A percentile compares a stretch with the other conserved stretches of the same genome.
Evolutionary conservation across 2,113 vertebrate genomes (phyloP).

Genomic region (Reinhardtius hippoglossoides): DNA sequence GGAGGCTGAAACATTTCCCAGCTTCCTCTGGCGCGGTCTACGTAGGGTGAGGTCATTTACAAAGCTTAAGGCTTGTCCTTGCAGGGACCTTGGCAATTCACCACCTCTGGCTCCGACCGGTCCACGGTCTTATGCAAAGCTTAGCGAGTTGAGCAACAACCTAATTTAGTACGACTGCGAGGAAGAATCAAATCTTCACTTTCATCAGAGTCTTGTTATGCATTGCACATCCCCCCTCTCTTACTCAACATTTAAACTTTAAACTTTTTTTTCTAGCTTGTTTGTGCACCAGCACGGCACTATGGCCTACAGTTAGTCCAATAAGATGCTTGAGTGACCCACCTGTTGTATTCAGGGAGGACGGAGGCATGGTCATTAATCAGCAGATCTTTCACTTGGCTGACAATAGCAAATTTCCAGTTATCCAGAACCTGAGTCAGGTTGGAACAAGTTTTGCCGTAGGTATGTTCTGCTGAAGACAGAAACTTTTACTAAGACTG

Average conservation of each 20-base stretch:
- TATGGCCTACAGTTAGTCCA: not conserved
- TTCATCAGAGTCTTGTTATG: slow-evolving; percentile 22
- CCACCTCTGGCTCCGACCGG: slow-evolving; percentile 16
- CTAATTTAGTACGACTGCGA: not conserved
- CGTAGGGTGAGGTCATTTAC: slow-evolving; percentile 49
- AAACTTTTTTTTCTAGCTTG: not conserved
- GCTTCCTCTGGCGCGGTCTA: slow-evolving; percentile 39
- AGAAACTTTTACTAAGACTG: not conserved
- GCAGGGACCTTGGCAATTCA: slow-evolving; percentile 11
- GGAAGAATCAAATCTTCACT: slow-evolving; percentile 34
- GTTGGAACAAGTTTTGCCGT: slow-evolving; percentile 85
- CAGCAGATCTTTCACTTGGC: slow-evolving; percentile 87
- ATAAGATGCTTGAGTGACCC: slow-evolving; percentile 35
- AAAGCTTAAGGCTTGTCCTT: slow-evolving; percentile 5
- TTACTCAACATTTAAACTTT: slow-evolving; percentile 4
- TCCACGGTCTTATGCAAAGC: slow-evolving; percentile 13
- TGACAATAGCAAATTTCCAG: slow-evolving; percentile 90
- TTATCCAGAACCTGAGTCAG: slow-evolving; percentile 90
- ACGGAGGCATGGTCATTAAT: slow-evolving; percentile 86
- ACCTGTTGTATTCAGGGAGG: slow-evolving; percentile 90
- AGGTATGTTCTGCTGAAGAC: slow-evolving; percentile 61
- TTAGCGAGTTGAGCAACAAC: slow-evolving; percentile 24
- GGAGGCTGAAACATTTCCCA: slow-evolving; percentile 40
- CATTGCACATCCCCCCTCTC: slow-evolving; percentile 1
- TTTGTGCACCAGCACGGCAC: not conserved